Evolutionary conservation across 2,113 vertebrate species (phyloP), one percentile per base, ranked within the genome.

Genomic region (Anarrhichthys ocellatus): DNA sequence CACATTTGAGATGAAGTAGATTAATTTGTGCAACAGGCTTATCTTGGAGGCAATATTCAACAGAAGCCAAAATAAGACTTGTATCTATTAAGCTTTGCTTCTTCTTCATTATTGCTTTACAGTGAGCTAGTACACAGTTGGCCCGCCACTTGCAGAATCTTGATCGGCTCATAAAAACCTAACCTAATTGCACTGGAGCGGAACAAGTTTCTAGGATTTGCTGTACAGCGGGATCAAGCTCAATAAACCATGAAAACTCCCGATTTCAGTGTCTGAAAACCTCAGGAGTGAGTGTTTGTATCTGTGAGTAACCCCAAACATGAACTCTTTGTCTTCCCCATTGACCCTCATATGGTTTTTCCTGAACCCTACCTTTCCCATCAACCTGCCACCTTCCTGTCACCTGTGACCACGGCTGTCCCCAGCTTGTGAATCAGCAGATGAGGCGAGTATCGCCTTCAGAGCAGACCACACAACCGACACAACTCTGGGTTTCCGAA

Each of bases 401-500:
- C 86, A 86, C 78, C 80, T 76, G 79, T 38, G 44, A 29, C 62
- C 46, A 50, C 17, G 17, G 29, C 84, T 73, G 66, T 78, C 70
- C 67, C 71, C 82, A 15, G 34, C 63, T 59, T 70, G 72, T 66
- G 72, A 82, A 76, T 56, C 75, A 44, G 73, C 56, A 63, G 29
- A 76, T 11, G 38, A 78, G 48, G 32, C 0, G 3, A 72, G 73
- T 67, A 20, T 82, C 81, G 76, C 78, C 76, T 73, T 83, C 82
- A 73, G 73, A 68, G 65, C 48, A 15, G 61, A 73, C 65, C 61
- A 11, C 1, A 2, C 65, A 62, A 38, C 29, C n/a, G 17, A 61
- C 65, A 38, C 24, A 87, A 83, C 77, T 75, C 42, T 11, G 70
- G 75, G 40, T 84, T 84, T 88, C 81, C 32, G 29, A 81, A 81